phyloP scores from a whole-genome alignment of 1,140 invertebrate genomes.

The Drosophila takahashii region DNA sequence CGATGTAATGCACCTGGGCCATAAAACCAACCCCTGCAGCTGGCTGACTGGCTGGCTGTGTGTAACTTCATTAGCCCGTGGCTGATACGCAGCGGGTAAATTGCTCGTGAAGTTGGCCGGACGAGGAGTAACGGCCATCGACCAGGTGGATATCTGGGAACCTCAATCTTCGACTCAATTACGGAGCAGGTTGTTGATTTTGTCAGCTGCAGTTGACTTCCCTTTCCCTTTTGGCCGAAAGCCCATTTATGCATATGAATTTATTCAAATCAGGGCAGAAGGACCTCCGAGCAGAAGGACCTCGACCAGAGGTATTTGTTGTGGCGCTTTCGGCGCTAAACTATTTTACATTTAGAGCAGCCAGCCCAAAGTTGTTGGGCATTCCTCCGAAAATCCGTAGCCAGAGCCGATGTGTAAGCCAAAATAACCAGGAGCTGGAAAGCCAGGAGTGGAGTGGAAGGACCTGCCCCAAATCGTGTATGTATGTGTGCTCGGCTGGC shows the following conservation, averaged over 20 bases:
- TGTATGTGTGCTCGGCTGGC: slow-evolving; percentile 20
- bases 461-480: slow-evolving; percentile 25
- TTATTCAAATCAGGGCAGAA: slow-evolving; percentile 70
- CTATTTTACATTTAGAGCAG: slow-evolving; percentile 79
- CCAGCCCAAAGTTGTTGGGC: slow-evolving; percentile 43
- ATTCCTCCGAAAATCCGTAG: slow-evolving; percentile 16
- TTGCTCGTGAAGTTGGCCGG: slow-evolving; percentile 50
- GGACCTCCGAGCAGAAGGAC: not conserved
- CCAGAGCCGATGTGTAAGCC: slow-evolving; percentile 25
- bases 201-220: slow-evolving; percentile 49
- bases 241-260: slow-evolving; percentile 77
- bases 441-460: too few relatives aligned
- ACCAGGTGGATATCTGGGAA: slow-evolving; percentile 28
- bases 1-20: slow-evolving; percentile 39
- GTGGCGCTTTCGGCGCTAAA: slow-evolving; percentile 61
- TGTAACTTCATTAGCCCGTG: slow-evolving; percentile 58
- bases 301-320: slow-evolving; percentile 51
- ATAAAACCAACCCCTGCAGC: slow-evolving; percentile 29
- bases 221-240: slow-evolving; percentile 2
- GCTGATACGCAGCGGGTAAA: slow-evolving; percentile 46
- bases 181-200: slow-evolving; percentile 36
- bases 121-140: slow-evolving; percentile 6
- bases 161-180: slow-evolving; percentile 61
- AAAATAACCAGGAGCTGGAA: slow-evolving; percentile 27
- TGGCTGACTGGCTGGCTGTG: not conserved